These are phyloP conservation scores for Apodemus sylvaticus DNA, from an alignment of 2,113 vertebrate genomes.

Conservation along the genomic window DNA sequence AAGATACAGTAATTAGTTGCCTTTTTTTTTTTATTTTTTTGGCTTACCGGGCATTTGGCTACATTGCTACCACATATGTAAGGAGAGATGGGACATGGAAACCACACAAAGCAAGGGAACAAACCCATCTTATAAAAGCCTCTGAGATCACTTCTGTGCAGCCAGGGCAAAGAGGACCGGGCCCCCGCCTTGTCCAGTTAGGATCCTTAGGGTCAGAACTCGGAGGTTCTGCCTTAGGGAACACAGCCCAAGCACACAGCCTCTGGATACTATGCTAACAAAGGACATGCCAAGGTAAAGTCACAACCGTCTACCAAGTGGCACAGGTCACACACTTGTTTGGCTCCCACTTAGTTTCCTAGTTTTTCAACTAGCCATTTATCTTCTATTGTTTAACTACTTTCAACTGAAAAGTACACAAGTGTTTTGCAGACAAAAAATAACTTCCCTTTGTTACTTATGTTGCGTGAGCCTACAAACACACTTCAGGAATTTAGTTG, in stretches of 20 bases:
- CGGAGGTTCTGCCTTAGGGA: not conserved
- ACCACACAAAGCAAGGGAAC: not conserved
- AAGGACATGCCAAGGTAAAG: not conserved
- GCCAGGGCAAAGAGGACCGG: not conserved
- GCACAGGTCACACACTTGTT: not conserved
- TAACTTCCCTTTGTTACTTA: not conserved
- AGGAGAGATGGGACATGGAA: not conserved
- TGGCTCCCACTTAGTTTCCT: not conserved
- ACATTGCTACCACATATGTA: not conserved
- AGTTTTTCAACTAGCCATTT: not conserved
- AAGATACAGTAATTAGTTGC: not conserved
- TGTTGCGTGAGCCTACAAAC: slow-evolving; percentile 11
- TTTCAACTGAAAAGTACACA: not conserved
- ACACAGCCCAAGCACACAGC: not conserved
- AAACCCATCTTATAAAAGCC: not conserved
- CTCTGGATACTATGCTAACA: not conserved
- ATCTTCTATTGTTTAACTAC: not conserved
- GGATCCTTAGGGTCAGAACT: not conserved
- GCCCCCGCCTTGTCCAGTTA: not conserved
- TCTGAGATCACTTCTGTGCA: not conserved
- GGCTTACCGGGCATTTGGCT: not conserved
- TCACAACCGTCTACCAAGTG: not conserved
- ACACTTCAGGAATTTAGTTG: not conserved
- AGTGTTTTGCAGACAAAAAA: not conserved
- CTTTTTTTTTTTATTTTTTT: too few species aligned